Conservation (phyloP, 2,797 vertebrate species). For the Coilia nasus region DNA sequence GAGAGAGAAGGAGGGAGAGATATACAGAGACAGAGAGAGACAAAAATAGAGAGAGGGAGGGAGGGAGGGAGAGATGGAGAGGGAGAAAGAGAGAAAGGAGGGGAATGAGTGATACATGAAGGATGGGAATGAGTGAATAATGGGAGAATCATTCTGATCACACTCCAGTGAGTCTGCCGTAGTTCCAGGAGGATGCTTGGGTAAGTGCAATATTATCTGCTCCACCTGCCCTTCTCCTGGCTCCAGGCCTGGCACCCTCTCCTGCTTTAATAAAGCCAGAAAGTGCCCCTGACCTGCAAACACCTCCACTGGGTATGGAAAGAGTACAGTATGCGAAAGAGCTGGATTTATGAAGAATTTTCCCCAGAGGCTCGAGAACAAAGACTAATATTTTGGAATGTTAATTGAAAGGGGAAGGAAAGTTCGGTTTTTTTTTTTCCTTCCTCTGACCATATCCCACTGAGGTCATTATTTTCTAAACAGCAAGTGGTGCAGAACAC, state of each 20-base stretch:
- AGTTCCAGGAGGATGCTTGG: background rate
- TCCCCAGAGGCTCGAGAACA: background rate
- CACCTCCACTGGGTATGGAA: background rate
- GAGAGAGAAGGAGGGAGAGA: background rate
- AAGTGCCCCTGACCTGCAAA: background rate
- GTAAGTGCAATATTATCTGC: background rate
- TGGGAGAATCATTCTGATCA: background rate
- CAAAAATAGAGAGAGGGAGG: background rate
- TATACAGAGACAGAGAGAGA: background rate
- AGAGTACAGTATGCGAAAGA: background rate
- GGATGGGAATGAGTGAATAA: background rate
- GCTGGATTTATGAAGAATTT: background rate
- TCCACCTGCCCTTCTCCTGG: background rate
- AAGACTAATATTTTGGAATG: background rate
- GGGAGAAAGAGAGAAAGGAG: background rate
- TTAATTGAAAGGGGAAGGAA: background rate
- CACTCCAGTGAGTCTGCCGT: background rate
- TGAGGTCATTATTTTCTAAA: background rate
- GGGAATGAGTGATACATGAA: background rate
- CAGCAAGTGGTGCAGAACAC: background rate
- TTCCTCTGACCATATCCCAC: background rate
- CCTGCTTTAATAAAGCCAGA: background rate
- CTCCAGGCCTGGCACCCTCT: background rate
- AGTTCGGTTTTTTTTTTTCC: too few relatives aligned
- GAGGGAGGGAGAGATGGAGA: background rate